Base-by-base conservation (phyloP, 2,888 invertebrate genomes). In the Euplexia lucipara region DNA sequence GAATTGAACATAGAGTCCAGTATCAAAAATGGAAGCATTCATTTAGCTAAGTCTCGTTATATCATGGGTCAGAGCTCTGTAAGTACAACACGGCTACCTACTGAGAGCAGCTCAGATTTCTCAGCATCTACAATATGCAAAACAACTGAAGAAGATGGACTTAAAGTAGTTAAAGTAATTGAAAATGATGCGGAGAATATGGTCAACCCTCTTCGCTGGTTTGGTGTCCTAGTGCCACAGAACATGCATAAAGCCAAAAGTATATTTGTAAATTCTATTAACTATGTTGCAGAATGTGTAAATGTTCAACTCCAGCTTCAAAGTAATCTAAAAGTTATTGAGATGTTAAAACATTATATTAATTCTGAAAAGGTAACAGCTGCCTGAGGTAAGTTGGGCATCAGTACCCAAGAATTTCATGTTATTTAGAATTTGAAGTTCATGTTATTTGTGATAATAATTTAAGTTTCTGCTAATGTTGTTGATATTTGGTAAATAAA, bases 221-320 rank as follows among this genome's bases (percentile, higher is more conserved):
- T 98, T 93, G 98, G 98, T 12, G 96, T 98, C 41, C 91, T 99
- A 37, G 98, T 98, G 0, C 98, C 98, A 0, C 97, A 97, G 83
- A 97, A 97, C 86, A 92, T 99, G 83, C 96, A 97, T 81, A 96
- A 95, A 76, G 98, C 98, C 0, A 98, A 98, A 85, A 96, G 95
- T 57, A 96, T 96, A 81, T 99, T 98, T 86, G 96, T 97, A 82
- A 96, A 96, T 79, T 96, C 97, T 1, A 83, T 98, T 8, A 96
- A 97, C 65, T 95, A 96, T 86, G 93, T 96, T 37, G 95, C 97
- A 12, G 96, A 97, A 86, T 96, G 97, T 86, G 96, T 96, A 0
- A 98, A 97, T 91, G 90, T 97, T 53, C 97, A 97, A 84, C 88
- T 96, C 10, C 96, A 97, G 86, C 89, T 98, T 57, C 61, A 86